A percentile compares a stretch with the other conserved stretches of the same genome.
These are phyloP conservation scores for Collichthys lucidus DNA, from an alignment of 2,113 vertebrate genomes.

Conservation along the genomic window DNA sequence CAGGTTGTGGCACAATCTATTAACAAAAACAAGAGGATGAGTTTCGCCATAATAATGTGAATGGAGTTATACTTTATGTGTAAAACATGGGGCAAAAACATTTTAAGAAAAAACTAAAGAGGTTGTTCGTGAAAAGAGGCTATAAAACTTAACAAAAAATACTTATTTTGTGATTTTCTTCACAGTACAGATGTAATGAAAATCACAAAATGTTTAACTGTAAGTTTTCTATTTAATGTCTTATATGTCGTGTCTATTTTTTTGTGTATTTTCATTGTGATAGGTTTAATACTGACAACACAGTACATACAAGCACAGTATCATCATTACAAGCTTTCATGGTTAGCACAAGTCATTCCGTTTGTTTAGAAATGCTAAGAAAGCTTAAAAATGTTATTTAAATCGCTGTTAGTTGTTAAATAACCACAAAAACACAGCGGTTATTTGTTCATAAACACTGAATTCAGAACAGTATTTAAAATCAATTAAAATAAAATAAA, in stretches of 20 bases:
- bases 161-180: not conserved
- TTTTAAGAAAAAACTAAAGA: not conserved
- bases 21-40: not conserved
- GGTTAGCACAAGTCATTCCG: not conserved
- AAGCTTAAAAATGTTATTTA: not conserved
- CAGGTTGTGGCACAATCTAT: not conserved
- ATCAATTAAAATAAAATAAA: not conserved
- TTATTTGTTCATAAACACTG: not conserved
- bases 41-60: not conserved
- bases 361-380: not conserved
- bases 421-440: too few relatives aligned
- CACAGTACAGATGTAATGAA: not conserved
- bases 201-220: too few relatives aligned
- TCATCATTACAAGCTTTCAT: not conserved
- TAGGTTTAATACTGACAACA: not conserved
- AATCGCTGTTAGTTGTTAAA: too few relatives aligned
- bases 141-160: not conserved
- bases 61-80: not conserved
- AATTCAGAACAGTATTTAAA: too few relatives aligned
- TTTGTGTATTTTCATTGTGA: not conserved
- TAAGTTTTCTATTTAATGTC: not conserved
- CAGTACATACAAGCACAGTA: not conserved
- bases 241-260: not conserved
- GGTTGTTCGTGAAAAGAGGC: not conserved
- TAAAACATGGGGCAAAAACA: not conserved